Percentiles rank a stretch among this genome's conserved stretches.
phyloP scores from a whole-genome alignment of 2,888 invertebrate genomes.

The Catonia carolina region DNA sequence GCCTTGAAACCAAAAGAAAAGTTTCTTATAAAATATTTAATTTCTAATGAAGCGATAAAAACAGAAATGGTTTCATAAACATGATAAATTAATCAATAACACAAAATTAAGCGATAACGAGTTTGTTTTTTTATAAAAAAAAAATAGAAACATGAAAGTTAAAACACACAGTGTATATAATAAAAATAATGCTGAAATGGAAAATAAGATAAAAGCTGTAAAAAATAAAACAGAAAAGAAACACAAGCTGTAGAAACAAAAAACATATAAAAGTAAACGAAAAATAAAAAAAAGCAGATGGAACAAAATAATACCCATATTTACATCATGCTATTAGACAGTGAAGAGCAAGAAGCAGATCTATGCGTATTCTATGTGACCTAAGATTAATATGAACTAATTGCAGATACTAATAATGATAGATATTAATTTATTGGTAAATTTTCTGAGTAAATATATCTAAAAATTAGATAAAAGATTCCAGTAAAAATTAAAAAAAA shows the following conservation, averaged over 20 bases:
- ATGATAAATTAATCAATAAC: neutral
- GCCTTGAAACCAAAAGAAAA: too few relatives aligned
- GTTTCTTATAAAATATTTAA: too few relatives aligned
- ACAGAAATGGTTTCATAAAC: neutral
- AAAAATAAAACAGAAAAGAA: conserved; percentile 3
- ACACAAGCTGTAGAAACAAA: conserved; percentile 1
- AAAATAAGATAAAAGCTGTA: conserved; percentile 8
- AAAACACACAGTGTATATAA: conserved; percentile 42
- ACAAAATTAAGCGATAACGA: conserved; percentile 9
- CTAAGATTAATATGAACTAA: neutral
- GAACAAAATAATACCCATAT: neutral
- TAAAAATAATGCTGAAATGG: conserved; percentile 28
- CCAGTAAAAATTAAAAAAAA: too few relatives aligned
- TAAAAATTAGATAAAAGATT: too few relatives aligned
- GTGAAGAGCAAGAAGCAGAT: neutral
- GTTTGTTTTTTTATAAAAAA: conserved; percentile 22
- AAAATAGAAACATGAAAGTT: conserved; percentile 35
- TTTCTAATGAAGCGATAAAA: too few relatives aligned
- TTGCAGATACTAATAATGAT: conserved; percentile 1
- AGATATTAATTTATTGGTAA: neutral
- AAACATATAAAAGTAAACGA: neutral
- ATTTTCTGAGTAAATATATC: conserved; percentile 9
- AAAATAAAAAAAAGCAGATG: neutral
- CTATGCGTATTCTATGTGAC: too few relatives aligned
- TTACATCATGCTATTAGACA: neutral